phyloP scores from a whole-genome alignment of 2,888 invertebrate genomes.

The Ophraella communa region DNA sequence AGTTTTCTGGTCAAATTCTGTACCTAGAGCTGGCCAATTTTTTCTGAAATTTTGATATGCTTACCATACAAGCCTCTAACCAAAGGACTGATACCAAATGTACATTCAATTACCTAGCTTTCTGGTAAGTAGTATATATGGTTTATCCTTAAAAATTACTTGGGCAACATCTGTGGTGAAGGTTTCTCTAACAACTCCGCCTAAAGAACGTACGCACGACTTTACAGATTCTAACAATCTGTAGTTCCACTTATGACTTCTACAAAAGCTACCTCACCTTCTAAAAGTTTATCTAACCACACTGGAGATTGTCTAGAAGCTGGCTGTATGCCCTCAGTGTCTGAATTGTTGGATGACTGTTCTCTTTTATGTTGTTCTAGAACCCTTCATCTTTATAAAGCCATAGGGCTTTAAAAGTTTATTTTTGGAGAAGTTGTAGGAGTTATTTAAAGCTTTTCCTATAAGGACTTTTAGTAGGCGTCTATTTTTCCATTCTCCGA shows the following conservation, averaged over 20 bases:
- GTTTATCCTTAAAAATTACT: conserved; percentile 72
- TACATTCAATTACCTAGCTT: conserved; percentile 65
- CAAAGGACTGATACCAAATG: conserved; percentile 71
- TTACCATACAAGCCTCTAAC: conserved; percentile 64
- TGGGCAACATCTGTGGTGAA: conserved; percentile 66
- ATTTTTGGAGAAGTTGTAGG: no score
- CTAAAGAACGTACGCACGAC: conserved; percentile 52
- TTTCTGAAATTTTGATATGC: conserved; percentile 50
- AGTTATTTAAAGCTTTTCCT: conserved; percentile 26
- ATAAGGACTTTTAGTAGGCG: conserved; percentile 39
- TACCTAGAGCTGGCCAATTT: conserved; percentile 55
- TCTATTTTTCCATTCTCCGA: conserved; percentile 47
- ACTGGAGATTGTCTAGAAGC: conserved; percentile 34
- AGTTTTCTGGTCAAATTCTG: conserved; percentile 48
- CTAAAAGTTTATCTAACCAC: conserved; percentile 49
- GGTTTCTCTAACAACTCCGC: conserved; percentile 59
- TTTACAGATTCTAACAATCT: conserved; percentile 54
- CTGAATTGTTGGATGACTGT: conserved; percentile 31
- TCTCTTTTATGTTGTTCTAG: conserved; percentile 40
- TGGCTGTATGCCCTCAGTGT: conserved; percentile 21
- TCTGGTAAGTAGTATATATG: conserved; percentile 66
- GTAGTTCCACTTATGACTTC: conserved; percentile 50
- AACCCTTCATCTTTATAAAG: conserved; percentile 51
- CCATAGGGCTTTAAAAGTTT: conserved; percentile 56
- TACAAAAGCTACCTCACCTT: conserved; percentile 54